These are phyloP conservation scores for Nanger granti DNA, from an alignment of 2,113 vertebrate genomes.

Conservation along the genomic window DNA sequence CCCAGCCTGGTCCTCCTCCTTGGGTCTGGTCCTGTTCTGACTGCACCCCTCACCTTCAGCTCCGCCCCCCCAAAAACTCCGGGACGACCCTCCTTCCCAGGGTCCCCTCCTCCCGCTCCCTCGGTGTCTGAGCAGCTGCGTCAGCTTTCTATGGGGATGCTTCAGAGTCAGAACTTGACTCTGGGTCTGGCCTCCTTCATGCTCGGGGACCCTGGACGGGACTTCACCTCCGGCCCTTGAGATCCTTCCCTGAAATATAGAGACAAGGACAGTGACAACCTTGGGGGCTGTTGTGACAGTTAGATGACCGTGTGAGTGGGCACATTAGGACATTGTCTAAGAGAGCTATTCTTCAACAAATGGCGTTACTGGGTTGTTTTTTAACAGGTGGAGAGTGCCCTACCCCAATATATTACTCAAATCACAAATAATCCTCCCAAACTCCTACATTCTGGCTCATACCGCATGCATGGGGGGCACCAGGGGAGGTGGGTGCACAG, in stretches of 20 bases:
- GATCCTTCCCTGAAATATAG: not conserved
- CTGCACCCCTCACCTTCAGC: not conserved
- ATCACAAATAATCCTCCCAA: not conserved
- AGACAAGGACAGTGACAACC: not conserved
- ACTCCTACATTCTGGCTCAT: not conserved
- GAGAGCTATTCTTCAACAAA: not conserved
- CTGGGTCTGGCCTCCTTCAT: not conserved
- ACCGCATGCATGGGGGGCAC: rapidly evolving
- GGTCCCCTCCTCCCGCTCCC: too few species aligned
- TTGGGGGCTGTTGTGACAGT: not conserved
- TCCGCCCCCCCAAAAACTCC: not conserved
- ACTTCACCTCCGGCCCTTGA: not conserved
- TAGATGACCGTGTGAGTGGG: not conserved
- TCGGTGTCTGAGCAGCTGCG: rapidly evolving
- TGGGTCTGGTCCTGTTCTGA: not conserved
- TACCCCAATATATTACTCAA: too few species aligned
- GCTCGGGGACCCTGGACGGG: not conserved
- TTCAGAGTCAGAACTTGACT: not conserved
- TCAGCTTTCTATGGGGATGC: not conserved
- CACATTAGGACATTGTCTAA: not conserved
- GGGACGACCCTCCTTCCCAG: not conserved
- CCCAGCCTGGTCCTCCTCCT: not conserved
- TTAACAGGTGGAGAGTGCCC: not conserved
- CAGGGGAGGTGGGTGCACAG: not conserved
- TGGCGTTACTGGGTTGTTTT: not conserved